Conservation (phyloP, 2,113 vertebrate genomes). For the Gyps fulvus region DNA sequence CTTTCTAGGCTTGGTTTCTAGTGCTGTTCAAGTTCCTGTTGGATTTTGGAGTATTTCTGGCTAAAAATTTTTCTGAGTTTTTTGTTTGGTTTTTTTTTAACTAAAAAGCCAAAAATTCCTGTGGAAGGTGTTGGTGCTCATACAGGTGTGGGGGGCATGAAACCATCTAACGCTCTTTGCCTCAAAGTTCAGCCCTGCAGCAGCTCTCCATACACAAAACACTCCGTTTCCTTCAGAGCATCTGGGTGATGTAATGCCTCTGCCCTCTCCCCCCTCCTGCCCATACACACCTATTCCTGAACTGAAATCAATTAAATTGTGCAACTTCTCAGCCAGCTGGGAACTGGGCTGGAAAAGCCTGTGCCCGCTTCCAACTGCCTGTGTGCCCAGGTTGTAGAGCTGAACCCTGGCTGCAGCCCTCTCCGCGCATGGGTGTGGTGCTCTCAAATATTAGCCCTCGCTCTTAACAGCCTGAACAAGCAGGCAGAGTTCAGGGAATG, state of each 20-base stretch:
- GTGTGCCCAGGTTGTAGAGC: not conserved
- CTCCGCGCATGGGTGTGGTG: conserved; percentile 22
- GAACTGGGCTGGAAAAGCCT: not conserved
- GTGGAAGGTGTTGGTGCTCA: not conserved
- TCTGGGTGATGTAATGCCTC: not conserved
- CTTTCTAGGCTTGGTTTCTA: not conserved
- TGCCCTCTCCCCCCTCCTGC: not conserved
- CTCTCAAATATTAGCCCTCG: conserved; percentile 64
- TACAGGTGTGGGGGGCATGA: not conserved
- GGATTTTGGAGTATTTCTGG: not conserved
- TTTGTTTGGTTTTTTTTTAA: not conserved
- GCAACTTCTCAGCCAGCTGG: not conserved
- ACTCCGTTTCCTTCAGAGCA: not conserved
- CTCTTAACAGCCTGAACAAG: conserved; percentile 59
- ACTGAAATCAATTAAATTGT: not conserved
- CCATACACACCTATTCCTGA: not conserved
- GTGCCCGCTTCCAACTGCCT: not conserved
- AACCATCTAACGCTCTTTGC: fast-evolving
- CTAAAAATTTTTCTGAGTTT: not conserved
- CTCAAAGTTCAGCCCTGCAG: not conserved
- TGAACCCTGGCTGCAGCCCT: not conserved
- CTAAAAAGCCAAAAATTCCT: not conserved
- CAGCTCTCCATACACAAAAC: not conserved
- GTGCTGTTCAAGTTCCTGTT: not conserved
- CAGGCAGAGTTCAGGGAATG: conserved; percentile 58